Evolutionary conservation across 2,113 vertebrate genomes (phyloP), one percentile per base, ranked within the genome.

Genomic region (Tangachromis dhanisi): DNA sequence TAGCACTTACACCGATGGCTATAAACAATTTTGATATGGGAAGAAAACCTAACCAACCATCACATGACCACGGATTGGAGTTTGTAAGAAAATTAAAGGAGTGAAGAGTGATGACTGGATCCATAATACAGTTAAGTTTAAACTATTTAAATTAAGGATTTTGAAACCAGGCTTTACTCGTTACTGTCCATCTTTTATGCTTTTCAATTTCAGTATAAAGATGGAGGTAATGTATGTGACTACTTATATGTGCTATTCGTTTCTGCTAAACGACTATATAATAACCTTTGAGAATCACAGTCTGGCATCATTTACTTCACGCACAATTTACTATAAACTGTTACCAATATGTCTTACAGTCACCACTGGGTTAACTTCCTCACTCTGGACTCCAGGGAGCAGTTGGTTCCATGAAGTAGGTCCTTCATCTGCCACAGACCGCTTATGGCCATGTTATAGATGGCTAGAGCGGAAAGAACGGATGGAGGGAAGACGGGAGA

Each of bases 361-460:
- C 76, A 76, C 51, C 68, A 59, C 2, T 19, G 88, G 76, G 89
- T 91, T 83, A 86, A 91, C 40, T 17, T 71, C 51, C 12, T 78
- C 17, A 6, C 79, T 57, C 76, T 35, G 73, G 80, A 85, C 90
- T 57, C 81, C 38, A 55, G 87, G 84, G 84, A 90, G 61, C 87
- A 71, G 88, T 81, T 83, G 81, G 83, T 29, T 4, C 51, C 61
- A 33, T 83, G 49, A 83, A 81, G 76, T 51, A 88, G 86, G 73
- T 80, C 80, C 86, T 91, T 91, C 89, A 86, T 88, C 86, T 83
- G 89, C 81, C 86, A 76, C 84, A 66, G 90, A 88, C 81, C 80
- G 86, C 71, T 88, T 91, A 87, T 85, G 90, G 89, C 49, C 88
- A 76, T 78, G 84, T 90, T 91, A 86, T 81, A 86, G 91, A 63